Evolutionary conservation across 2,113 vertebrate genomes (phyloP).

Genomic region (Grantiella picta): DNA sequence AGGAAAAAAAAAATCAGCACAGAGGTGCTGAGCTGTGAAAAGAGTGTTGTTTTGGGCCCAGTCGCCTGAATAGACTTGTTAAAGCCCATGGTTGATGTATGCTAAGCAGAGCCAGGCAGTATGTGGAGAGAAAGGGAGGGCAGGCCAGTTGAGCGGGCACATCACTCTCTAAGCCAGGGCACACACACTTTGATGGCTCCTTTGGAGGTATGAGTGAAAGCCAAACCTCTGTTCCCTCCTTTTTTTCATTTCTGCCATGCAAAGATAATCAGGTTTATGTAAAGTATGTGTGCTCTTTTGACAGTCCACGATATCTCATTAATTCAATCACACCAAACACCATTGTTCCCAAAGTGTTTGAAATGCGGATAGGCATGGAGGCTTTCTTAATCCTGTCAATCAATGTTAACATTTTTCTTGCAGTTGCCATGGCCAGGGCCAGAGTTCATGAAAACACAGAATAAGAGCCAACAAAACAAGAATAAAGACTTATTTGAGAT

Average conservation of each 20-base stretch:
- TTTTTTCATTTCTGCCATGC: slow-evolving; percentile 94
- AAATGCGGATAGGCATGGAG: slow-evolving; percentile 92
- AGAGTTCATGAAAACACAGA: slow-evolving; percentile 99
- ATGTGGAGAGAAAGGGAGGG: slow-evolving; percentile 76
- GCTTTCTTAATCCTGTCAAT: slow-evolving; percentile 99
- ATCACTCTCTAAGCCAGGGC: slow-evolving; percentile 78
- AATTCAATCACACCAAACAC: slow-evolving; percentile 99
- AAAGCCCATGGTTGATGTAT: slow-evolving; percentile 88
- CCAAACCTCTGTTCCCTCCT: slow-evolving; percentile 75
- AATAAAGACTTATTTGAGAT: slow-evolving; percentile 98
- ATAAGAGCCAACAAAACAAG: slow-evolving; percentile 97
- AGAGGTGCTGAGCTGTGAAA: slow-evolving; percentile 81
- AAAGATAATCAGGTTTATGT: slow-evolving; percentile 99
- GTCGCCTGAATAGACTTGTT: slow-evolving; percentile 92
- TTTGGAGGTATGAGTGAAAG: slow-evolving; percentile 83
- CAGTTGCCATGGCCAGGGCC: slow-evolving; percentile 98
- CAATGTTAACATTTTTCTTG: slow-evolving; percentile 98
- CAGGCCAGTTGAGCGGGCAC: slow-evolving; percentile 76
- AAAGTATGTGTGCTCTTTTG: slow-evolving; percentile 99
- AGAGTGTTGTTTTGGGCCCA: slow-evolving; percentile 79
- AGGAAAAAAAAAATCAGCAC: slow-evolving; percentile 71
- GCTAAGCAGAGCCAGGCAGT: slow-evolving; percentile 81
- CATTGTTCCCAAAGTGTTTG: slow-evolving; percentile 99
- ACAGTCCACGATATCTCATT: slow-evolving; percentile 98
- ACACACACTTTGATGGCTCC: slow-evolving; percentile 83